Conservation (phyloP, 2,113 vertebrate genomes). For the Telmatochromis sp. region DNA sequence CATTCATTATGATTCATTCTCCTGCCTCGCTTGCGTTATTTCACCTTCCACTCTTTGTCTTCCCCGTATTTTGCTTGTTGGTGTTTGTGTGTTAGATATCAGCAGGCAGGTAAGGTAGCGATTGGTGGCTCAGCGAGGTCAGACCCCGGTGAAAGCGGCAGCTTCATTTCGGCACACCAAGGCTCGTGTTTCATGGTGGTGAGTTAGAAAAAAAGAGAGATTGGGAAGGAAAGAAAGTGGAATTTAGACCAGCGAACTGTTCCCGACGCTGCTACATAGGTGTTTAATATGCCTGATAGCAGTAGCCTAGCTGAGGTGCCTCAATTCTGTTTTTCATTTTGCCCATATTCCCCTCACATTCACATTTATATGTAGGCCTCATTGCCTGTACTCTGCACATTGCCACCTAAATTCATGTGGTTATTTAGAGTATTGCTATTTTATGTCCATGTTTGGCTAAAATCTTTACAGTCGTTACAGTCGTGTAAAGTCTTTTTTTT, state of each 20-base stretch:
- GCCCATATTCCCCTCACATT: neutral
- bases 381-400: neutral
- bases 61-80: neutral
- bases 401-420: neutral
- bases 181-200: constrained; percentile 1
- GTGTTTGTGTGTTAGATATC: constrained; percentile 29
- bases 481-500: neutral
- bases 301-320: neutral
- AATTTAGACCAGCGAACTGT: neutral
- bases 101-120: constrained; percentile 44
- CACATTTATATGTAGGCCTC: neutral
- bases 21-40: neutral
- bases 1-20: neutral
- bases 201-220: neutral
- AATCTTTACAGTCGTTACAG: neutral
- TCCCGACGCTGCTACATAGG: constrained; percentile 6
- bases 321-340: constrained; percentile 21
- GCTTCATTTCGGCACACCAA: constrained; percentile 49
- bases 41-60: neutral
- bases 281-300: constrained; percentile 38
- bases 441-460: neutral
- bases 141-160: constrained; percentile 41
- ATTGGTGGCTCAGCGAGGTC: constrained; percentile 54
- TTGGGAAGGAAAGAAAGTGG: neutral
- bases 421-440: neutral